Base-by-base conservation (phyloP, 2,797 vertebrate genomes). In the Erpetoichthys calabaricus region DNA sequence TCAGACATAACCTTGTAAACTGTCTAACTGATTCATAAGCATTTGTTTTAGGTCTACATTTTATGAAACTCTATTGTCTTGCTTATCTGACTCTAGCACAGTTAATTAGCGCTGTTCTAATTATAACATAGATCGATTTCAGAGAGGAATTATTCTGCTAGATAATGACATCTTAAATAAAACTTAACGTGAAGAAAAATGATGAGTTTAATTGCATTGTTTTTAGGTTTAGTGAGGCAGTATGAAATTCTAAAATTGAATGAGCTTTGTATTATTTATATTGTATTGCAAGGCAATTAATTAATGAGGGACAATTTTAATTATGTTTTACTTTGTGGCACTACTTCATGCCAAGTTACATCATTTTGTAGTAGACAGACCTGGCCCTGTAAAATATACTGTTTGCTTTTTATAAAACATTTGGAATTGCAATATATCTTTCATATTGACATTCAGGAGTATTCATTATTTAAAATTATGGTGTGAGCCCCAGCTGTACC, bases 261-360 rank as follows among this genome's bases (percentile, higher is more conserved):
- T 25, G 25, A 25, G 25, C 25, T 25, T 25, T 25, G 25, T 25
- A 25, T 25, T 25, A 25, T 25, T 25, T 25, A 25, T 25, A 25
- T 25, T 25, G 25, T 25, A 25, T 25, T 25, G 25, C 25, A 25
- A 25, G 25, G 25, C 25, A 25, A 25, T 25, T 25, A 51, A 53
- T 59, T 63, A 56, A 59, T 63, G 51, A 46, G 8, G 10, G 45
- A 42, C 8, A 6, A 47, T 51, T 59, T 59, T 59, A 59, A 54
- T 46, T 53, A 44, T 47, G 6, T 8, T 47, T 41, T 50, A 9
- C 6, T 6, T 10, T 51, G 7, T n/a, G 10, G 47, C 44, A 25
- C 25, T 59, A 4, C 41, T 54, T 54, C 53, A 54, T 41, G 53
- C 41, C 7, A 5, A 49, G 1, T 54, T 54, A 4, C 41, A 54